Percentiles rank a stretch among this genome's conserved stretches.
Conservation (phyloP, 2,888 invertebrate genomes). For the Drosophila austrosaltans region DNA sequence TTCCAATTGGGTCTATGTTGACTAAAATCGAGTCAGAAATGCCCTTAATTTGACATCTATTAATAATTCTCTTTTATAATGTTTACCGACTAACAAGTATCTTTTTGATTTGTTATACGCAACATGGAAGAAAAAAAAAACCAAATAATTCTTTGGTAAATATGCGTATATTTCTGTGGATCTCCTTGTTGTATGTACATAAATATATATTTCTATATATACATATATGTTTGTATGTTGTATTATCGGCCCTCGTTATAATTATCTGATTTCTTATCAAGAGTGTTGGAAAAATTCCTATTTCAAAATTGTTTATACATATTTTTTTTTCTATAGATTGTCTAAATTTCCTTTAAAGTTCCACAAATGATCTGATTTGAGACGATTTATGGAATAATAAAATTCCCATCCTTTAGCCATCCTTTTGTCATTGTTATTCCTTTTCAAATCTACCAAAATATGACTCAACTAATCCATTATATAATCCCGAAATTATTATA, state of each 20-base stretch:
- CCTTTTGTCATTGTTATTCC: too few relatives aligned
- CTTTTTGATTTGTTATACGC: constrained; percentile 46
- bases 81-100: constrained; percentile 37
- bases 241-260: background rate
- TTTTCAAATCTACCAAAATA: too few relatives aligned
- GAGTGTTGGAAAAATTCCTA: background rate
- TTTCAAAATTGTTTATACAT: background rate
- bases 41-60: constrained; percentile 73
- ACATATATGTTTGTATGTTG: background rate
- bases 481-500: too few relatives aligned
- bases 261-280: constrained; percentile 6
- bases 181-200: constrained; percentile 1
- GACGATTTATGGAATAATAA: too few relatives aligned
- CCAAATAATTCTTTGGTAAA: background rate
- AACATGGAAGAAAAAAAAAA: constrained; percentile 1
- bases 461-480: too few relatives aligned
- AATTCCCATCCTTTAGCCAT: too few relatives aligned
- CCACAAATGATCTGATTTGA: too few relatives aligned
- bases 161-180: constrained; percentile 4
- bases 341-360: too few relatives aligned
- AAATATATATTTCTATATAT: too few relatives aligned
- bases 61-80: constrained; percentile 38
- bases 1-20: constrained; percentile 53
- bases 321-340: too few relatives aligned
- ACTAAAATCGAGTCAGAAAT: constrained; percentile 43